Evolutionary conservation across 2,113 vertebrate genomes (phyloP), one percentile per base, ranked within the genome.

Genomic region (Camelus bactrianus): DNA sequence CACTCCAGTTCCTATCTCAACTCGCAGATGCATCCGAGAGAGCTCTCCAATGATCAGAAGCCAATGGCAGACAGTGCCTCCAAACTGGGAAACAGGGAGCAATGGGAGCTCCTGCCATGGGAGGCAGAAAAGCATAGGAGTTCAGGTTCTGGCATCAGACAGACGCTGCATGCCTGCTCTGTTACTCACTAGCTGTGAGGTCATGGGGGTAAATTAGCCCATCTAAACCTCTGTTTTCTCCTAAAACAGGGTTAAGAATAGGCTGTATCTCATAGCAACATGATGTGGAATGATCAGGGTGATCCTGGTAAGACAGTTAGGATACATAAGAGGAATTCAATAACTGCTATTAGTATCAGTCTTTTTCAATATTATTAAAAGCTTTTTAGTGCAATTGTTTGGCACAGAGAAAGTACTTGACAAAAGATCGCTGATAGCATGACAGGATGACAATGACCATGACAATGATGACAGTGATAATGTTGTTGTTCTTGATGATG

Each of bases 321-420:
- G 58, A 56, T 24, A 91, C 64, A 93, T 54, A 90, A 69, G 14
- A 56, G 75, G 52, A 90, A 90, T 77, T 87, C 62, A 91, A 2
- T 52, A 88, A 96, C 6, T 60, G 42, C 14, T 50, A 54, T 91
- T 89, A 81, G 35, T 65, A 92, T 50, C 62, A 35, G 50, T 94
- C 32, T 14, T 38, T 35, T 56, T 56, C 90, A 64, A 79, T 52
- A 80, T 88, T 94, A 72, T 75, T 89, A 83, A 96, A 85, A 82
- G 15, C 50, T 79, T 93, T 89, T 97, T 69, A 77, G 26, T 26
- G 11, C 35, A 76, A 30, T 50, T n/a, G 20, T n/a, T 79, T 92
- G 81, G 56, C n/a, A 88, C 90, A 95, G 90, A 96, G 79, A 64
- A 76, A 75, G 80, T 50, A 38, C 58, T 80, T 93, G 64, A 92